These are phyloP conservation scores for Hyles lineata DNA, from an alignment of 2,888 invertebrate species.

Conservation along the genomic window DNA sequence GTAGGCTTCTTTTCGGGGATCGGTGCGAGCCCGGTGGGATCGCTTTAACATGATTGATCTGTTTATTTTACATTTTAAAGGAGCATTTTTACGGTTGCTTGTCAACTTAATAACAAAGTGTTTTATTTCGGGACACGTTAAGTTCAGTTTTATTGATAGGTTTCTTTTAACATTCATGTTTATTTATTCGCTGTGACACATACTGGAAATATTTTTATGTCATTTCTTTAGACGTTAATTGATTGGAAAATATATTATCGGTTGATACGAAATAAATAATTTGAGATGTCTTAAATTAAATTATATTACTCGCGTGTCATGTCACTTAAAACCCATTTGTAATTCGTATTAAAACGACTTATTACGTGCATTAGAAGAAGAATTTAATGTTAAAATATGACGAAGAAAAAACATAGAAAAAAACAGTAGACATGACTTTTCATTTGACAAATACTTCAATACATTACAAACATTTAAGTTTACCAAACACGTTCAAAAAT, in stretches of 20 bases:
- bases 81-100: conserved; percentile 85
- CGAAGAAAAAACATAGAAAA: no score
- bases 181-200: conserved; percentile 59
- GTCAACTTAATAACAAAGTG: conserved; percentile 85
- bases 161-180: conserved; percentile 77
- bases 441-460: not conserved
- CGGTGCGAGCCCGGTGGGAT: conserved; percentile 81
- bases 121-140: conserved; percentile 82
- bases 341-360: not conserved
- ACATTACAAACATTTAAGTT: not conserved
- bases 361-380: not conserved
- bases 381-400: not conserved
- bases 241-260: conserved; percentile 38
- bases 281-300: not conserved
- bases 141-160: conserved; percentile 84
- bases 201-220: conserved; percentile 56
- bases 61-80: conserved; percentile 85
- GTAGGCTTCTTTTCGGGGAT: conserved; percentile 84
- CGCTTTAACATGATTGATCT: conserved; percentile 85
- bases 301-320: not conserved
- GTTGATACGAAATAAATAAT: not conserved
- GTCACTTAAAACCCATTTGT: not conserved
- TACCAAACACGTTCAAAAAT: not conserved
- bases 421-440: not conserved
- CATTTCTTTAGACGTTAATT: conserved; percentile 24